Evolutionary conservation across 37 sponge, comb jelly and placozoan species (phyloP).

Genomic region (Axinella damicornis): DNA sequence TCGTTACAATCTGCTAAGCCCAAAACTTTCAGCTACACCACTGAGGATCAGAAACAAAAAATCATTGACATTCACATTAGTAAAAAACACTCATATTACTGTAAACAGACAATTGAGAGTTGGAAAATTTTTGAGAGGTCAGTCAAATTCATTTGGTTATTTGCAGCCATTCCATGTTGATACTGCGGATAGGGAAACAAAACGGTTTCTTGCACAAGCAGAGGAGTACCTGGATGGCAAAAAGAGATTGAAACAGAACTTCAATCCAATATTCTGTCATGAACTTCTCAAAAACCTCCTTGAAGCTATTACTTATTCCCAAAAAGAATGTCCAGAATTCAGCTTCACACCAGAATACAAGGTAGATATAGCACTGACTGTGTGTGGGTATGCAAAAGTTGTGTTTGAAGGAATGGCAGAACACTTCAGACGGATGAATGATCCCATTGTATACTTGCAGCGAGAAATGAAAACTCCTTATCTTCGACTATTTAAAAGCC

Average conservation of each 20-base stretch:
- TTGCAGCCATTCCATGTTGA: too few species aligned
- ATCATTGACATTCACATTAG: too few species aligned
- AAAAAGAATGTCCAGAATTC: not conserved
- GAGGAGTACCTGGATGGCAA: not conserved
- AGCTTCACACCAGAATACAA: conserved; percentile 1
- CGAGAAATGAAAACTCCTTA: not conserved
- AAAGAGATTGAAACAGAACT: not conserved
- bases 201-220: not conserved
- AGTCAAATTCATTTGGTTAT: too few species aligned
- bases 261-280: not conserved
- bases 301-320: not conserved
- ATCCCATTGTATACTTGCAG: conserved; percentile 4
- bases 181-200: too few species aligned
- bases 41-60: too few species aligned
- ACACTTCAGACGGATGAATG: not conserved
- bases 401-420: conserved; percentile 3
- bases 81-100: too few species aligned
- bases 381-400: conserved; percentile 1
- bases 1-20: too few species aligned
- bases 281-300: not conserved
- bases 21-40: too few species aligned
- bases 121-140: too few species aligned
- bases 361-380: conserved; percentile 13
- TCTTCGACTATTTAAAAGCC: not conserved
- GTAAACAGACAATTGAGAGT: too few species aligned